Percentiles rank a stretch among this genome's conserved stretches.
Conservation (phyloP, 2,888 invertebrate genomes). For the Blastobasis lacticolella region DNA sequence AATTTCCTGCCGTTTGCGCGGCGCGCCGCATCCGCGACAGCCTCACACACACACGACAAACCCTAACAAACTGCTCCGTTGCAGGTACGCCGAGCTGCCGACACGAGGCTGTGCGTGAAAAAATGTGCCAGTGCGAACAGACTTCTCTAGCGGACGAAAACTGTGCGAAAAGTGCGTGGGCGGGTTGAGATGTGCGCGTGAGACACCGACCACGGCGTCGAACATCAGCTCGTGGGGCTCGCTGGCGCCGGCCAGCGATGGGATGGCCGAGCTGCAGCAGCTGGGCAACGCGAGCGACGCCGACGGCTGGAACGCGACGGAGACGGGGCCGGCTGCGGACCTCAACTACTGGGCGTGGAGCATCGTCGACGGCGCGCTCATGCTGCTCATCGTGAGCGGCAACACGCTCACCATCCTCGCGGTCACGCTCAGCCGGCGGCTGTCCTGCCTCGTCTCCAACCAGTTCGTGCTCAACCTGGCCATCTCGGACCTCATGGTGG, state of each 20-base stretch:
- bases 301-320: constrained; percentile 49
- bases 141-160: constrained; percentile 31
- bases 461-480: constrained; percentile 86
- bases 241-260: constrained; percentile 69
- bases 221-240: constrained; percentile 54
- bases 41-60: constrained; percentile 20
- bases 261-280: constrained; percentile 63
- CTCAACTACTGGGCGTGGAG: constrained; percentile 77
- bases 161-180: constrained; percentile 38
- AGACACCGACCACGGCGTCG: constrained; percentile 59
- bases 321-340: constrained; percentile 38
- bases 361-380: constrained; percentile 77
- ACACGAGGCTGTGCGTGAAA: constrained; percentile 20
- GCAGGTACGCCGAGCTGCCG: constrained; percentile 27
- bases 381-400: constrained; percentile 80
- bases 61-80: constrained; percentile 24
- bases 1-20: constrained; percentile 23
- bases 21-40: constrained; percentile 34
- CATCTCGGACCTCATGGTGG: constrained; percentile 85
- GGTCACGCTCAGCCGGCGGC: constrained; percentile 79
- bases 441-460: constrained; percentile 82
- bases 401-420: constrained; percentile 85
- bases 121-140: constrained; percentile 40
- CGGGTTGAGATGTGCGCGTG: constrained; percentile 51
- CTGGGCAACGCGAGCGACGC: constrained; percentile 53